Base-by-base conservation (phyloP, 2,888 invertebrate species). In the Cheiracanthium punctorium region DNA sequence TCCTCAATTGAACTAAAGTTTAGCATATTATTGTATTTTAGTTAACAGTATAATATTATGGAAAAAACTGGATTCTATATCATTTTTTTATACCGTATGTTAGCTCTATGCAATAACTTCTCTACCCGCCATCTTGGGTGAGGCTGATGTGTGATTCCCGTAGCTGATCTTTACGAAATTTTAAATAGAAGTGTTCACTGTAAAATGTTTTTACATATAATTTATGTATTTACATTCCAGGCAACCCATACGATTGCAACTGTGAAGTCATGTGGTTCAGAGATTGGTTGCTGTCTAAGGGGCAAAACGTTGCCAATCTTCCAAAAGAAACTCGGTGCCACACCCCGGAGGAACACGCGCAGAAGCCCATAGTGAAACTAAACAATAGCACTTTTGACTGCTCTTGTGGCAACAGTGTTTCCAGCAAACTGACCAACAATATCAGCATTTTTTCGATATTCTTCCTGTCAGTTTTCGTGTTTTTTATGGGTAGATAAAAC, bases 211-310 rank as follows among this genome's bases (percentile, higher is more conserved):
- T n/a, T n/a, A n/a, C n/a, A n/a, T n/a, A n/a, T n/a, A n/a, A n/a
- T n/a, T n/a, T n/a, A n/a, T n/a, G n/a, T n/a, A n/a, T n/a, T n/a
- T n/a, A n/a, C n/a, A n/a, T 88, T 88, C 0, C 92, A 97, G 97
- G 96, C 93, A 97, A 97, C 92, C 97, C 96, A 17, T 92, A 97
- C 90, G 93, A 95, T 86, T 97, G 97, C 91, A 95, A 96, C 90
- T 97, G 97, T 91, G 96, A 96, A 90, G 93, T 97, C 89, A 94
- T 95, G 75, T 97, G 97, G 97, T 96, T 97, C 92, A 95, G 95
- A 84, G 94, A 94, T 79, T 96, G 89, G 89, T 73, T 88, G 10
- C 77, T 67, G 7, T 70, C 52, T 5, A 79, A 80, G 67, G 88
- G 88, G 1, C 79, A 77, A 28, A 72, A 82, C 29, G 88, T 88